Conservation (phyloP, 1,140 invertebrate genomes). For the Halictus rubicundus region DNA sequence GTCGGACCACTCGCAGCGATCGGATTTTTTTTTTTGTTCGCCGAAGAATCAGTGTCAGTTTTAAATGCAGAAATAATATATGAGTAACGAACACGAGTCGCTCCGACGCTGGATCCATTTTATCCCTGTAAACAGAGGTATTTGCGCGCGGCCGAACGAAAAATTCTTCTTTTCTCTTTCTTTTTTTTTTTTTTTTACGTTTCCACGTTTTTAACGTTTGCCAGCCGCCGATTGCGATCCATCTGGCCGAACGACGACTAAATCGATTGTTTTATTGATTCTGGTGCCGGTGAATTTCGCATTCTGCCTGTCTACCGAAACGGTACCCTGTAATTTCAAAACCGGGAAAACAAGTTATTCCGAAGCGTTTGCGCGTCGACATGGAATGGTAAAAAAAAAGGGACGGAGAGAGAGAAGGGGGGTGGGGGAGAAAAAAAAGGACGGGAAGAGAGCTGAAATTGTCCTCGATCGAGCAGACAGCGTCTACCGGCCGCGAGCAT, state of each 20-base stretch:
- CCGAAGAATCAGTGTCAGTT: not conserved
- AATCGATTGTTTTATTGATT: slow-evolving; percentile 18
- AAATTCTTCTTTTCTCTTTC: not conserved
- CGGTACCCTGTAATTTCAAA: not conserved
- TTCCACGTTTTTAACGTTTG: slow-evolving; percentile 11
- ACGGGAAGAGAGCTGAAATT: too few relatives aligned
- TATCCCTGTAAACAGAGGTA: slow-evolving; percentile 10
- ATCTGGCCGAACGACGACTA: slow-evolving; percentile 1
- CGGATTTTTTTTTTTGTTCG: not conserved
- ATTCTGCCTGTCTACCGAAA: not conserved
- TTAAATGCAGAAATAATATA: slow-evolving; percentile 11
- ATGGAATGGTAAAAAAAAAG: not conserved
- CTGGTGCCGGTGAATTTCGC: slow-evolving; percentile 3
- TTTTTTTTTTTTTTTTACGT: not conserved
- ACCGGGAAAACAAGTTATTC: slow-evolving; percentile 7
- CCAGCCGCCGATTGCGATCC: slow-evolving; percentile 11
- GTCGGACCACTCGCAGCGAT: not conserved
- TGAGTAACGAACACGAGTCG: slow-evolving; percentile 1
- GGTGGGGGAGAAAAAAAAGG: not conserved
- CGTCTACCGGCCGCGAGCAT: not conserved
- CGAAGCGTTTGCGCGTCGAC: not conserved
- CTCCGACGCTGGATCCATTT: not conserved
- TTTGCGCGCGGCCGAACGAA: not conserved
- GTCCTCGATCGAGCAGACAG: not conserved
- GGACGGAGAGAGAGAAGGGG: too few relatives aligned